A percentile compares a stretch with the other conserved stretches of the same genome.
Evolutionary conservation across 2,888 invertebrate species (phyloP).

Genomic region (Caenorhabditis auriculariae): DNA sequence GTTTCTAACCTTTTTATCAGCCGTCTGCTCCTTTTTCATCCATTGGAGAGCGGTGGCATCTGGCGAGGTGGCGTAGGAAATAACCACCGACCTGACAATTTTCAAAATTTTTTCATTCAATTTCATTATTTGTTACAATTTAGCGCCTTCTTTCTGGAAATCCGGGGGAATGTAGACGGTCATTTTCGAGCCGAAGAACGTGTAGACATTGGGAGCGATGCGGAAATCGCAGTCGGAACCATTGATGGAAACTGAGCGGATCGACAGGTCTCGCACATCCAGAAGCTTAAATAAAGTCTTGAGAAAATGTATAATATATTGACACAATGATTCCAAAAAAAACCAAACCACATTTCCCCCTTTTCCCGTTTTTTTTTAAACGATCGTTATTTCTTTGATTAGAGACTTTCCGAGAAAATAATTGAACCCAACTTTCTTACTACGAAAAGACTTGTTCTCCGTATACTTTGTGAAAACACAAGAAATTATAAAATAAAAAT

Average conservation of each 20-base stretch:
- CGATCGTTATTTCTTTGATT: no score
- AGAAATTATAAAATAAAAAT: no score
- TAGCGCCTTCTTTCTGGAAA: conserved; percentile 26
- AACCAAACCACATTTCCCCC: no score
- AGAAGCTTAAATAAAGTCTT: conserved; percentile 44
- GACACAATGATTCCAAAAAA: no score
- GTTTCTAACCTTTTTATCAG: conserved; percentile 78
- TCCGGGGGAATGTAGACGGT: conserved; percentile 37
- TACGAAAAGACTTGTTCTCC: no score
- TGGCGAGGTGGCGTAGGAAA: conserved; percentile 50
- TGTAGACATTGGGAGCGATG: conserved; percentile 46
- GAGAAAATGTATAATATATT: no score
- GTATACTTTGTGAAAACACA: no score
- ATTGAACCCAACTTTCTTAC: no score
- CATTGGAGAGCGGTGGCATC: conserved; percentile 78
- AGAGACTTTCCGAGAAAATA: no score
- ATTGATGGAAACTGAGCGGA: conserved; percentile 44
- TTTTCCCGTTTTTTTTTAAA: no score
- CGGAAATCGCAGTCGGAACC: conserved; percentile 41
- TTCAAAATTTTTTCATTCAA: not conserved
- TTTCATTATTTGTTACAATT: no score
- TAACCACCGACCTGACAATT: conserved; percentile 36
- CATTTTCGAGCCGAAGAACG: conserved; percentile 50
- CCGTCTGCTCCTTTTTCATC: conserved; percentile 82
- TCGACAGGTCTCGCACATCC: conserved; percentile 53